These are phyloP conservation scores for Falco berigora DNA, from an alignment of 2,797 vertebrate genomes.

Conservation along the genomic window DNA sequence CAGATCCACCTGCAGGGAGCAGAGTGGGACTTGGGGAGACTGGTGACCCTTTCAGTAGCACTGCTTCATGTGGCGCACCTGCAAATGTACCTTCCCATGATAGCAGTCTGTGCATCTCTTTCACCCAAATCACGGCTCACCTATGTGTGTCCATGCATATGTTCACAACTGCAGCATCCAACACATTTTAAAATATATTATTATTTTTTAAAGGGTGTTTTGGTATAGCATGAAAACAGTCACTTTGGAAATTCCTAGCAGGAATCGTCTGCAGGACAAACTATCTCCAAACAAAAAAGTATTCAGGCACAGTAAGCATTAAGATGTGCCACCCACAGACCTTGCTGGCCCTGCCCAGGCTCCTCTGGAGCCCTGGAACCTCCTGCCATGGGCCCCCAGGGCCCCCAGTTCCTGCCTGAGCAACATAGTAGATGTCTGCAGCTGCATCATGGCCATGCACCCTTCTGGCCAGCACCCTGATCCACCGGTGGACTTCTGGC, in stretches of 20 bases:
- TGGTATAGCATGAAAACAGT: neutral
- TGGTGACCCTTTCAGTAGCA: neutral
- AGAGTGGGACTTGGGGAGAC: neutral
- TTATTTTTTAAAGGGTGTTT: neutral
- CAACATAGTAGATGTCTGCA: neutral
- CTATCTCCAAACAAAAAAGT: neutral
- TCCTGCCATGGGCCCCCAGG: neutral
- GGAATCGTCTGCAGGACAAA: neutral
- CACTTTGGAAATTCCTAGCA: neutral
- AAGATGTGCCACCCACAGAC: neutral
- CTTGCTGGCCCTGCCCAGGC: neutral
- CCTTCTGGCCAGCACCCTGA: neutral
- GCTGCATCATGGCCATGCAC: neutral
- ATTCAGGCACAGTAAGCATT: neutral
- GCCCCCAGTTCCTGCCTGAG: neutral
- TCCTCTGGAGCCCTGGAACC: neutral
- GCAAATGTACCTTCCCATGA: neutral
- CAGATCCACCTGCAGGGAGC: neutral
- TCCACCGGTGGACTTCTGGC: neutral
- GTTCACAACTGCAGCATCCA: neutral
- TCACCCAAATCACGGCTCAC: neutral
- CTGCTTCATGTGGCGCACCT: neutral
- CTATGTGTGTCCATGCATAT: neutral
- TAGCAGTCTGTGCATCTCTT: neutral
- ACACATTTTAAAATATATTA: neutral